Evolutionary conservation across 2,888 invertebrate species (phyloP).

Genomic region (Hydrotaea diabolus): DNA sequence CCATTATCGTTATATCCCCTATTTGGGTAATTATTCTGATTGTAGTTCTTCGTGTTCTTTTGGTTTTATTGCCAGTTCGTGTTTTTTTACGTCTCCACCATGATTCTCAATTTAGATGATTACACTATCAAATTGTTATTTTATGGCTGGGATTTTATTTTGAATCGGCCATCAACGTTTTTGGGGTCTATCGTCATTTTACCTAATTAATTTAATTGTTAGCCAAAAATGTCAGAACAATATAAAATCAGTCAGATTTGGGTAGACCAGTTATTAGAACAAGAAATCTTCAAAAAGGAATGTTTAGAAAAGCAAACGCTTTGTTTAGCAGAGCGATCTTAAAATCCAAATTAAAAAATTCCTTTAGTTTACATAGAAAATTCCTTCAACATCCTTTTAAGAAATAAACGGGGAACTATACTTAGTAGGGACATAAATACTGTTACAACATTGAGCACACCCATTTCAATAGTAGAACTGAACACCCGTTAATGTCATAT

Average conservation of each 20-base stretch:
- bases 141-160: background rate
- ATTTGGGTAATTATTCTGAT: background rate
- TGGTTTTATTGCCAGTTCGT: background rate
- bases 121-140: background rate
- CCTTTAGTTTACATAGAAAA: too few species aligned
- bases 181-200: slow-evolving; percentile 26
- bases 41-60: background rate
- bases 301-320: background rate
- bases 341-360: too few species aligned
- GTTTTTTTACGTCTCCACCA: background rate
- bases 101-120: slow-evolving; percentile 6
- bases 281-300: background rate
- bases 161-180: too few species aligned
- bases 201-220: slow-evolving; percentile 37
- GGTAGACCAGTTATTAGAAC: background rate
- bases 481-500: too few species aligned
- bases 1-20: slow-evolving; percentile 18
- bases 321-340: too few species aligned
- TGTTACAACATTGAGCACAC: too few species aligned
- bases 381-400: too few species aligned
- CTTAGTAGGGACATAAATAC: too few species aligned
- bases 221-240: background rate
- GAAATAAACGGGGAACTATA: too few species aligned
- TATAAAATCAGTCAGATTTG: background rate
- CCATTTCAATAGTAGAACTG: too few species aligned